phyloP scores from a whole-genome alignment of 2,113 vertebrate species.

The Scopus umbretta region DNA sequence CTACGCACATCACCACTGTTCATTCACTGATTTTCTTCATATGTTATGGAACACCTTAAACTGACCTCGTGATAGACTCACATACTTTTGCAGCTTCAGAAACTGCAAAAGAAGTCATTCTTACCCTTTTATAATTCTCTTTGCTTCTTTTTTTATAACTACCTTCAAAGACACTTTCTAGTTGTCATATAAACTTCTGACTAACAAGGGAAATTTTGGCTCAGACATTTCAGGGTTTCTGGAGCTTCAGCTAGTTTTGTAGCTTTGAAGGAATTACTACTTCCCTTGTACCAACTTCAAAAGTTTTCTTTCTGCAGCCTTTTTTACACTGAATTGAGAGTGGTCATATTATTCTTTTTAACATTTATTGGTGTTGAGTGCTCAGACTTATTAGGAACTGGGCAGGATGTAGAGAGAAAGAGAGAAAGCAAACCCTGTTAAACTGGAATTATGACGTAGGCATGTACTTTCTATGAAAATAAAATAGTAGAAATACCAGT shows the following conservation, averaged over 20 bases:
- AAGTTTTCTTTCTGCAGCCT: neutral
- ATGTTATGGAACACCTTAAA: neutral
- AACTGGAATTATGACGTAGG: neutral
- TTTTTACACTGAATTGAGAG: neutral
- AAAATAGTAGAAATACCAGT: neutral
- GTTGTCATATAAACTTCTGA: neutral
- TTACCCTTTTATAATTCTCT: neutral
- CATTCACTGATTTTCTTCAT: neutral
- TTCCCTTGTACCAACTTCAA: neutral
- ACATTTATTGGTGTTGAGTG: neutral
- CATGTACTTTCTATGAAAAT: neutral
- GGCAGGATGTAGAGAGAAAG: neutral
- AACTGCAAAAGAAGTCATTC: neutral
- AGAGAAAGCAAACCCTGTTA: neutral
- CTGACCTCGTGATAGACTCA: neutral
- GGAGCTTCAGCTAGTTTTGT: neutral
- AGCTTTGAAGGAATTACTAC: neutral
- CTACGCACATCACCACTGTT: neutral
- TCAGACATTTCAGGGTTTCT: neutral
- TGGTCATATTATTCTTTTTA: neutral
- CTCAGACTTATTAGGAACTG: neutral
- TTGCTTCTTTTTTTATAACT: neutral
- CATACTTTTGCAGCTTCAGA: neutral
- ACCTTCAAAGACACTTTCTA: neutral
- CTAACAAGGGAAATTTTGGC: neutral